Percentiles rank a stretch among this genome's conserved stretches.
Conservation (phyloP, 2,888 invertebrate genomes). For the Lycaena phlaeas region DNA sequence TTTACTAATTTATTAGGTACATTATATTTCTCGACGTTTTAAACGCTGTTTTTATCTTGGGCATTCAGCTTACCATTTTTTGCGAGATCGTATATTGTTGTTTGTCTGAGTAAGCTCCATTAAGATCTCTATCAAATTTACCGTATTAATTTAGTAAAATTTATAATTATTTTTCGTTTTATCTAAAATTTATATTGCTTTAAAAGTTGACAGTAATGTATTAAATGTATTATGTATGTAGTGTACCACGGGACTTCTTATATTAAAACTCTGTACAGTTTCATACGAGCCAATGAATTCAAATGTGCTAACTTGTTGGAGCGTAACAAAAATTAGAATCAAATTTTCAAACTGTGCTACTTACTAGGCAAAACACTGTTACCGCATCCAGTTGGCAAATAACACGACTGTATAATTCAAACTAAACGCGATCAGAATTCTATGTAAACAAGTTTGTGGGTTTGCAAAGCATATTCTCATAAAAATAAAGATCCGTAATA, state of each 20-base stretch:
- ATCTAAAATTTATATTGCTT: neutral
- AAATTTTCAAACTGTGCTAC: constrained; percentile 22
- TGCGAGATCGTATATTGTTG: no score
- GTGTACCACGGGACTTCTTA: neutral
- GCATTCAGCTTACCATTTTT: no score
- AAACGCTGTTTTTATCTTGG: no score
- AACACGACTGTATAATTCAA: constrained; percentile 51
- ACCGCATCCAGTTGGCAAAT: constrained; percentile 45
- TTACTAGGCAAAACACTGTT: constrained; percentile 25
- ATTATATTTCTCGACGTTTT: no score
- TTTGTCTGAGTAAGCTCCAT: no score
- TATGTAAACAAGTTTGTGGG: constrained; percentile 60
- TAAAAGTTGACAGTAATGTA: neutral
- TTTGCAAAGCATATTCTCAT: constrained; percentile 53
- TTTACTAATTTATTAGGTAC: no score
- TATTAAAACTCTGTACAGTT: constrained; percentile 10
- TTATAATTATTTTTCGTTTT: no score
- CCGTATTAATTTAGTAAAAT: no score
- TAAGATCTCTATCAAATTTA: no score
- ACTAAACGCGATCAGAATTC: constrained; percentile 59
- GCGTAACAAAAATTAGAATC: constrained; percentile 24
- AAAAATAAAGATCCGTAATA: constrained; percentile 59
- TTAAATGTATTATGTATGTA: neutral
- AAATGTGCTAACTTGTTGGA: constrained; percentile 22
- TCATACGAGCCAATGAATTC: constrained; percentile 12